phyloP scores from a whole-genome alignment of 2,113 vertebrate genomes.

The Corvus cornix region DNA sequence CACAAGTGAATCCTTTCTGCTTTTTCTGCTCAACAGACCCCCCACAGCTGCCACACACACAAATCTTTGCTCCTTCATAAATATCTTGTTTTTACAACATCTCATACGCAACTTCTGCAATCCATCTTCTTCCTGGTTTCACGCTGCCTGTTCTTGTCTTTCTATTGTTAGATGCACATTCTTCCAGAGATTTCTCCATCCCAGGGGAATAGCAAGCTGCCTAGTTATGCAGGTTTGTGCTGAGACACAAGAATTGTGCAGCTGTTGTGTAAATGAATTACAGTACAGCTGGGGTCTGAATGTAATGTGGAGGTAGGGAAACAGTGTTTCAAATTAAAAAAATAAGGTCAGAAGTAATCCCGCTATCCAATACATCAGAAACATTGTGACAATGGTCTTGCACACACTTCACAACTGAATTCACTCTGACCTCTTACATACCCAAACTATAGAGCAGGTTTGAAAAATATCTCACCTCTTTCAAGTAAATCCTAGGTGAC shows the following conservation, averaged over 20 bases:
- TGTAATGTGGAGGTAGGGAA: not conserved
- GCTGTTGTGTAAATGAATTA: not conserved
- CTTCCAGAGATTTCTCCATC: not conserved
- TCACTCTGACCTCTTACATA: not conserved
- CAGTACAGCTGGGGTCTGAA: not conserved
- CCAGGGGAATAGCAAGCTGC: not conserved
- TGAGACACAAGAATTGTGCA: not conserved
- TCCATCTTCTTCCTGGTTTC: not conserved
- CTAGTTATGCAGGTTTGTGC: conserved; percentile 12
- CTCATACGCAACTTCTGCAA: not conserved
- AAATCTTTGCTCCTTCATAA: not conserved
- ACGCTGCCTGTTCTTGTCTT: not conserved
- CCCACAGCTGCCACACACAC: not conserved
- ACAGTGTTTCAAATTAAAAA: not conserved
- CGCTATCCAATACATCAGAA: not conserved
- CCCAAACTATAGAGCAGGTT: not conserved
- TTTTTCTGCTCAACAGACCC: not conserved
- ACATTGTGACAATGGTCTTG: not conserved
- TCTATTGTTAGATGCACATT: conserved; percentile 15
- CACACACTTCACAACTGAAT: not conserved
- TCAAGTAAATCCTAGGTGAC: not conserved
- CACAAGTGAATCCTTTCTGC: not conserved
- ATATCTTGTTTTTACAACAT: conserved; percentile 8
- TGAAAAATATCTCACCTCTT: not conserved
- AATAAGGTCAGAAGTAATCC: not conserved